Base-by-base conservation (phyloP, 2,888 invertebrate genomes). In the Nephrotoma appendiculata region DNA sequence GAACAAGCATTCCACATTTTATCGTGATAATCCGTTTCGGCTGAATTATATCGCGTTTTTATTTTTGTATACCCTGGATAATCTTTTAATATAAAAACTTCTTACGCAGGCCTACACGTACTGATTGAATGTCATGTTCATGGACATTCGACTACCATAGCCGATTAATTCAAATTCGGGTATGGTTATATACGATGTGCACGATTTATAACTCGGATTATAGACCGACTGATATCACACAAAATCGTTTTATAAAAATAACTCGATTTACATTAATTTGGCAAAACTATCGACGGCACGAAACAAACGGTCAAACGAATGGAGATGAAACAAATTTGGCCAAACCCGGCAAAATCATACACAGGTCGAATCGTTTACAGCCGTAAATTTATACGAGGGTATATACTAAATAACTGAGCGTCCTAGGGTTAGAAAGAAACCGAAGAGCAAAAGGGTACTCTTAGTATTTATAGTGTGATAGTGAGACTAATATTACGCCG, bases 111-210 rank as follows among this genome's bases (percentile, higher is more conserved):
- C 97, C 52, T 97, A 97, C 89, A 95, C 96, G 88, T 99, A 98
- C 95, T 99, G 99, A 99, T 92, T 99, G 87, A 96, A 97, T 88
- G 99, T 99, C 92, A 99, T 99, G 99, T 99, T 99, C 92, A 92
- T 99, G 92, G 95, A 96, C 90, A 95, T 97, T 87, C 95, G 96
- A 45, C 92, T 96, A 87, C 95, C 98, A 0, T 94, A 99, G 89
- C 98, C 98, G 11, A 96, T 99, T 90, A 98, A 99, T 93, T 98
- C 98, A 57, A 99, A 98, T 92, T 99, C 99, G 0, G 99, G 98
- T 87, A 96, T 98, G 95, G 96, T n/a, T n/a, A n/a, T n/a, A n/a
- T n/a, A n/a, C n/a, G n/a, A n/a, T n/a, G n/a, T n/a, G n/a, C n/a
- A n/a, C n/a, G n/a, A n/a, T n/a, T n/a, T n/a, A n/a, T n/a, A n/a